phyloP scores from a whole-genome alignment of 2,113 vertebrate genomes.

The Rallus limicola region DNA sequence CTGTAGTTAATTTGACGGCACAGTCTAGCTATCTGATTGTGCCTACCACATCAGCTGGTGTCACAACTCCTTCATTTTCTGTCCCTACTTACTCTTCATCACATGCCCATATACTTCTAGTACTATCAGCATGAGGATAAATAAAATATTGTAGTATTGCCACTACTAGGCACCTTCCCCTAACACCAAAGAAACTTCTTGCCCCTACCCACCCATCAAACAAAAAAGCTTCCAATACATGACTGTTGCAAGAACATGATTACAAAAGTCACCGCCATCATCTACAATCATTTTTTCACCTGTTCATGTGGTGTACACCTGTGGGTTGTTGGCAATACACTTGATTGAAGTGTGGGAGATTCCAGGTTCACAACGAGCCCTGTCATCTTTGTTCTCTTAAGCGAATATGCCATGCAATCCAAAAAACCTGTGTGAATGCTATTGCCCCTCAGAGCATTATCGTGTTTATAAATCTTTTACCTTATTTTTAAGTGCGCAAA shows the following conservation, averaged over 20 bases:
- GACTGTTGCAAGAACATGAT: background rate
- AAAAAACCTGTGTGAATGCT: slow-evolving; percentile 29
- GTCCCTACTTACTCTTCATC: background rate
- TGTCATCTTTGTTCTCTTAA: background rate
- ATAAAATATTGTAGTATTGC: background rate
- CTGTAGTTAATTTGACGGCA: background rate
- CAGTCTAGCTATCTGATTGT: background rate
- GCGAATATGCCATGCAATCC: background rate
- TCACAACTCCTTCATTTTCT: background rate
- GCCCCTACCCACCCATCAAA: background rate
- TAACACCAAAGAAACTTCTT: background rate
- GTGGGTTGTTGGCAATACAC: slow-evolving; percentile 12
- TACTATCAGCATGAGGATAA: background rate
- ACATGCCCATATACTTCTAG: background rate
- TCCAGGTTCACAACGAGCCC: background rate
- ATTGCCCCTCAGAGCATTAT: slow-evolving; percentile 19
- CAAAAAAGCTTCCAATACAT: background rate
- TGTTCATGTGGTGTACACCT: background rate
- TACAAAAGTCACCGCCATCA: slow-evolving; percentile 6
- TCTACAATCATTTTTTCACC: slow-evolving; percentile 17
- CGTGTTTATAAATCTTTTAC: slow-evolving; percentile 55
- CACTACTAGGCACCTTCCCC: background rate
- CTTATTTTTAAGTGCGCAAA: slow-evolving; percentile 56
- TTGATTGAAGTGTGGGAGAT: background rate
- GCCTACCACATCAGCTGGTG: background rate